Evolutionary conservation across 1,140 invertebrate genomes (phyloP).

Genomic region (Cylas formicarius): DNA sequence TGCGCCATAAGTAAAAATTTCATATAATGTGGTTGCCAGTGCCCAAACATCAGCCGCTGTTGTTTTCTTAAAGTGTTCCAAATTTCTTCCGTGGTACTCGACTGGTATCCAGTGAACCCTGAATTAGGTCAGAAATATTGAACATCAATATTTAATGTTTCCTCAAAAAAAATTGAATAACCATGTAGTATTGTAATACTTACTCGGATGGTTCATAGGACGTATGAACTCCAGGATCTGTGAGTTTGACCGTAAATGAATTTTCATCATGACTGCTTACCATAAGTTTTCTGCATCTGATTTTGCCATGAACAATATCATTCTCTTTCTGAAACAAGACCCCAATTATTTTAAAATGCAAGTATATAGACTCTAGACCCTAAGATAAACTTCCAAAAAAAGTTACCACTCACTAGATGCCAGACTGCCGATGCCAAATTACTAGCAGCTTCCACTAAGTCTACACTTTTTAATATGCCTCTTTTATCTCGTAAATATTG

Average conservation of each 20-base stretch:
- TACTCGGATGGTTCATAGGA: conserved; percentile 54
- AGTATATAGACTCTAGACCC: neutral
- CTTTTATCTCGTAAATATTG: conserved; percentile 56
- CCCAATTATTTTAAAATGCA: conserved; percentile 23
- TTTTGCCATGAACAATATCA: conserved; percentile 74
- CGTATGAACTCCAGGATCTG: conserved; percentile 65
- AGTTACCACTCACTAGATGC: conserved; percentile 53
- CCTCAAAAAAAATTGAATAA: no score
- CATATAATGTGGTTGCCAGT: conserved; percentile 81
- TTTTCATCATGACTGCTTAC: conserved; percentile 60
- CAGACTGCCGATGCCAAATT: conserved; percentile 72
- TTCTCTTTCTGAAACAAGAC: conserved; percentile 73
- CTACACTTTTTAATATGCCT: conserved; percentile 54
- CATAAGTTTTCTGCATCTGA: conserved; percentile 75
- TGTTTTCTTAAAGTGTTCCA: conserved; percentile 51
- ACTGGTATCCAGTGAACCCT: conserved; percentile 82
- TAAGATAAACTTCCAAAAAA: conserved; percentile 1
- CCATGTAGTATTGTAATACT: conserved; percentile 41
- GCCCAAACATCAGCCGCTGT: conserved; percentile 77
- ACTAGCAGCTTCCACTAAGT: conserved; percentile 70
- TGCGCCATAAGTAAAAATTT: conserved; percentile 76
- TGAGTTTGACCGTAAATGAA: conserved; percentile 67
- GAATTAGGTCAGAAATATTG: conserved; percentile 24
- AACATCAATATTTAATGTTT: neutral
- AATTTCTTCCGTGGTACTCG: conserved; percentile 66